Percentiles rank a stretch among this genome's conserved stretches.
These are phyloP conservation scores for Gymnocephalus cernua DNA, from an alignment of 2,113 vertebrate species.

Conservation along the genomic window DNA sequence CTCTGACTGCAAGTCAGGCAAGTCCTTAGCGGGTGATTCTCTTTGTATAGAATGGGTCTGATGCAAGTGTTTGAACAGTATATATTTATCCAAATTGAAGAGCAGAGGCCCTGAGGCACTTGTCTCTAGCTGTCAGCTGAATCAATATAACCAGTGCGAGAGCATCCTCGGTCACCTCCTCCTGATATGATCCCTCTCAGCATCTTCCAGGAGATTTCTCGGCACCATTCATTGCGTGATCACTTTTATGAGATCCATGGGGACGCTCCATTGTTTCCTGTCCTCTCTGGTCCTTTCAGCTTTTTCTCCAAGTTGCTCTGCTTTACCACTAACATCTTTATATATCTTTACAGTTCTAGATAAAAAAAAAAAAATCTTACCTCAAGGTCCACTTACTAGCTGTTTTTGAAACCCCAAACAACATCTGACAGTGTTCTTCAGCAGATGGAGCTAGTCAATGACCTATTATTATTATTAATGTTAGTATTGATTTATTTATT, in stretches of 20 bases:
- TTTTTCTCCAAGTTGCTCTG: background rate
- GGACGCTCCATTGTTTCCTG: background rate
- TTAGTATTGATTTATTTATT: no score
- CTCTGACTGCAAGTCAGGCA: conserved; percentile 38
- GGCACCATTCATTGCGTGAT: conserved; percentile 3
- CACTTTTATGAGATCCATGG: conserved; percentile 20
- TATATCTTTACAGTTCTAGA: background rate
- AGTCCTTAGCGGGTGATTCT: conserved; percentile 8
- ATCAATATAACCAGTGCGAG: conserved; percentile 20
- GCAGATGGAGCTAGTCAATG: no score
- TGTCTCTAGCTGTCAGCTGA: conserved; percentile 43
- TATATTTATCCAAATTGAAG: conserved; percentile 42
- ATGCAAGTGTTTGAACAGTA: conserved; percentile 47
- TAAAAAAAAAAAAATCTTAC: no score
- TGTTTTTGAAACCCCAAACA: no score
- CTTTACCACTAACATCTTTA: no score
- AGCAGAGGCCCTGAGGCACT: conserved; percentile 11
- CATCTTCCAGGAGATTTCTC: background rate
- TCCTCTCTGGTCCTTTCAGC: background rate
- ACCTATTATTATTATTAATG: no score
- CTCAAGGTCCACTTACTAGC: no score
- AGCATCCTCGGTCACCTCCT: background rate
- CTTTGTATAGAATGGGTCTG: conserved; percentile 14
- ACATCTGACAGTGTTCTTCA: no score
- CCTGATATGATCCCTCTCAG: conserved; percentile 6